Evolutionary conservation across 2,888 invertebrate species (phyloP).

Genomic region (Phorcus lineatus): DNA sequence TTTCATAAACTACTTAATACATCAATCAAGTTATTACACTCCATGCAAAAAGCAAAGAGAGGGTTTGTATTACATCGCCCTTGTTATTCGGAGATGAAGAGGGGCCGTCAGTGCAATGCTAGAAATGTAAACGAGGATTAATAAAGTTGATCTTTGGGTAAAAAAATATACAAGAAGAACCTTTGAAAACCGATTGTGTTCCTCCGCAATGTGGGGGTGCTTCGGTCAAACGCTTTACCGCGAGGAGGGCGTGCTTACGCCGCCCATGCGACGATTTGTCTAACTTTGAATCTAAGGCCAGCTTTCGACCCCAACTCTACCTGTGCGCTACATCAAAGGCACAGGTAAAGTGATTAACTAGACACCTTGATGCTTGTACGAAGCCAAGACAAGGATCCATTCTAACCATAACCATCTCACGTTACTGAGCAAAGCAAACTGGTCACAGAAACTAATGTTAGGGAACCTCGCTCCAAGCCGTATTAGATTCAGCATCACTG

Average conservation of each 20-base stretch:
- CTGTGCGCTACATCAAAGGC: background rate
- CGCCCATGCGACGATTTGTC: background rate
- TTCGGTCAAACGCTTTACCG: conserved; percentile 3
- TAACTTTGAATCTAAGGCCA: background rate
- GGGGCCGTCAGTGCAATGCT: background rate
- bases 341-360: background rate
- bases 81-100: background rate
- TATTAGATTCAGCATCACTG: background rate
- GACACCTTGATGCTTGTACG: background rate
- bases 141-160: background rate
- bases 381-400: background rate
- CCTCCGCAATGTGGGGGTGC: background rate
- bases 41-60: background rate
- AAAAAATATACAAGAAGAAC: background rate
- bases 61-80: background rate
- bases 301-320: background rate
- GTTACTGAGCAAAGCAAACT: background rate
- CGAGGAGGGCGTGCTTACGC: background rate
- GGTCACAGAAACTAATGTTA: background rate
- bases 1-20: background rate
- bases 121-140: conserved; percentile 7
- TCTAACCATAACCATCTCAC: background rate
- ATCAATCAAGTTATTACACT: background rate
- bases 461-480: background rate
- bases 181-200: conserved; percentile 12